Conservation (phyloP, 2,113 vertebrate species). For the Nestor notabilis region DNA sequence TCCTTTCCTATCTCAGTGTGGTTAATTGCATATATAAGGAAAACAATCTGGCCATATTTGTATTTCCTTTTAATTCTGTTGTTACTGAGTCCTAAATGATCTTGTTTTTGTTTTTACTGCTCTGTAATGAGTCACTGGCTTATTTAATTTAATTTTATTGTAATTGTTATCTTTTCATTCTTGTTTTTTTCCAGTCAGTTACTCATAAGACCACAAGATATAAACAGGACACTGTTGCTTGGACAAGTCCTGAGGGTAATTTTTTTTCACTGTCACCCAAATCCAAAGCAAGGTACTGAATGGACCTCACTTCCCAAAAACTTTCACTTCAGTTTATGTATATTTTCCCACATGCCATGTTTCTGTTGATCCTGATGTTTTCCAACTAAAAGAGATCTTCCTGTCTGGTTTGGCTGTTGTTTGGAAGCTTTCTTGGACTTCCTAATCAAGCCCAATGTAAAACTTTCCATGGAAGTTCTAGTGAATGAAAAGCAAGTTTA, state of each 20-base stretch:
- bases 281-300: slow-evolving; percentile 20
- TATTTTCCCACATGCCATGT: not conserved
- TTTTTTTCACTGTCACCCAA: slow-evolving; percentile 43
- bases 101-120: slow-evolving; percentile 77
- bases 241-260: slow-evolving; percentile 30
- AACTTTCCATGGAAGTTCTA: not conserved
- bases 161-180: slow-evolving; percentile 80
- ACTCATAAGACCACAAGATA: slow-evolving; percentile 81
- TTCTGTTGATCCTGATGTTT: not conserved
- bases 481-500: not conserved
- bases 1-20: not conserved
- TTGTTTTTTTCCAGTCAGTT: slow-evolving; percentile 78
- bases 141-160: slow-evolving; percentile 80
- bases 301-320: not conserved
- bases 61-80: slow-evolving; percentile 35
- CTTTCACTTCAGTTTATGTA: not conserved
- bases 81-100: slow-evolving; percentile 34
- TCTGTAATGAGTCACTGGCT: slow-evolving; percentile 78
- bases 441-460: not conserved
- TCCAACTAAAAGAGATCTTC: not conserved
- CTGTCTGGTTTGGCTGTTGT: not conserved
- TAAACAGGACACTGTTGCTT: slow-evolving; percentile 79
- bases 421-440: not conserved
- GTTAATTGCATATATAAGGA: not conserved
- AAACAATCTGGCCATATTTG: not conserved